A percentile compares a stretch with the other conserved stretches of the same genome.
phyloP scores from a whole-genome alignment of 1,140 invertebrate species.

The Paraescarpia echinospica region DNA sequence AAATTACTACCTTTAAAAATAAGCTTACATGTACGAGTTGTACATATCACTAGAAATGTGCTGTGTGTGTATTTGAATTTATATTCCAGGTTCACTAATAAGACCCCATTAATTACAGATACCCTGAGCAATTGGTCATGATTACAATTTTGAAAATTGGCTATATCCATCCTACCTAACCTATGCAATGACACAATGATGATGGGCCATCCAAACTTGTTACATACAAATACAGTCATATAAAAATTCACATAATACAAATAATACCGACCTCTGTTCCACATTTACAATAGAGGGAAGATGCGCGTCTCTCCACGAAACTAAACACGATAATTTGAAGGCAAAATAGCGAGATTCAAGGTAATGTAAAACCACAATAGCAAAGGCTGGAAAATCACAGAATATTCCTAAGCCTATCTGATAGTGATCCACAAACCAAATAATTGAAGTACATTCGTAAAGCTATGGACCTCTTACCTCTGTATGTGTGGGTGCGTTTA shows the following conservation, averaged over 20 bases:
- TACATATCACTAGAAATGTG: not conserved
- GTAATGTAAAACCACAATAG: not conserved
- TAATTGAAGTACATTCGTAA: not conserved
- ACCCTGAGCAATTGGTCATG: not conserved
- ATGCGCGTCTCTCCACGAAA: not conserved
- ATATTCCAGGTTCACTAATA: not conserved
- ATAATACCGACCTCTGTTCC: not conserved
- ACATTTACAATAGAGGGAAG: not conserved
- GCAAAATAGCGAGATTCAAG: not conserved
- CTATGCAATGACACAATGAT: not conserved
- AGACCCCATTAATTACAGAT: not conserved
- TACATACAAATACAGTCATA: constrained; percentile 1
- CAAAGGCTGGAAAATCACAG: not conserved
- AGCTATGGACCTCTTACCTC: not conserved
- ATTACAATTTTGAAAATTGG: not conserved
- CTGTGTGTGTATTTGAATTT: not conserved
- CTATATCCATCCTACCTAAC: not conserved
- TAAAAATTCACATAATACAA: not conserved
- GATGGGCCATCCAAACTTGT: not conserved
- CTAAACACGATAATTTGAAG: not conserved
- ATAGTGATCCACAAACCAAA: not conserved
- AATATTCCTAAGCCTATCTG: not conserved
- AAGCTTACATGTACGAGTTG: not conserved
- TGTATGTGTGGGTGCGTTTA: not conserved
- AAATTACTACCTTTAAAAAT: not conserved